Percentiles rank a stretch among this genome's conserved stretches.
phyloP scores from a whole-genome alignment of 2,797 vertebrate genomes.

The Petrocephalus sullivani region DNA sequence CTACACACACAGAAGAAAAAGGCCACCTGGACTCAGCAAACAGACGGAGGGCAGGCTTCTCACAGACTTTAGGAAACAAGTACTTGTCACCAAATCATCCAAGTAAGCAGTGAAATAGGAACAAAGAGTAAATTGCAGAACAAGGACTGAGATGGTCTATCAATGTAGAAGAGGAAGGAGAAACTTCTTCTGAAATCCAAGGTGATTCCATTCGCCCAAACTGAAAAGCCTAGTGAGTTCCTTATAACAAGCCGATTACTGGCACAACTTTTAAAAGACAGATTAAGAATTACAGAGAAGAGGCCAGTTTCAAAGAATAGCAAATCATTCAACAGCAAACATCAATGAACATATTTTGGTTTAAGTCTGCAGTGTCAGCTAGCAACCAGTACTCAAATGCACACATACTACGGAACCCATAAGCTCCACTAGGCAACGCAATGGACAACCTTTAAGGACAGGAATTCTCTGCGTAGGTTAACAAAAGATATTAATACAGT shows the following conservation, averaged over 20 bases:
- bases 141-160: not conserved
- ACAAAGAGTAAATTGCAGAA: not conserved
- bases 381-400: not conserved
- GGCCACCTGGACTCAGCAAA: not conserved
- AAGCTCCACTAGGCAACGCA: not conserved
- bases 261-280: not conserved
- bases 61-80: not conserved
- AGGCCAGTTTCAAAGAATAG: not conserved
- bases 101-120: conserved; percentile 14
- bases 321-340: not conserved
- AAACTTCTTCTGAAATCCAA: conserved; percentile 16
- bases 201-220: not conserved
- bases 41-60: not conserved
- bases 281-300: not conserved
- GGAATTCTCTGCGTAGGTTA: not conserved
- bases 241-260: not conserved
- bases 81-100: not conserved
- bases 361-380: not conserved
- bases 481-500: not conserved
- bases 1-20: not conserved
- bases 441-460: not conserved
- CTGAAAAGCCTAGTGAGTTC: not conserved
- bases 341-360: not conserved
- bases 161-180: not conserved
- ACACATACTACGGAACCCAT: not conserved